phyloP scores from a whole-genome alignment of 2,113 vertebrate species.

The Malurus cyaneus region DNA sequence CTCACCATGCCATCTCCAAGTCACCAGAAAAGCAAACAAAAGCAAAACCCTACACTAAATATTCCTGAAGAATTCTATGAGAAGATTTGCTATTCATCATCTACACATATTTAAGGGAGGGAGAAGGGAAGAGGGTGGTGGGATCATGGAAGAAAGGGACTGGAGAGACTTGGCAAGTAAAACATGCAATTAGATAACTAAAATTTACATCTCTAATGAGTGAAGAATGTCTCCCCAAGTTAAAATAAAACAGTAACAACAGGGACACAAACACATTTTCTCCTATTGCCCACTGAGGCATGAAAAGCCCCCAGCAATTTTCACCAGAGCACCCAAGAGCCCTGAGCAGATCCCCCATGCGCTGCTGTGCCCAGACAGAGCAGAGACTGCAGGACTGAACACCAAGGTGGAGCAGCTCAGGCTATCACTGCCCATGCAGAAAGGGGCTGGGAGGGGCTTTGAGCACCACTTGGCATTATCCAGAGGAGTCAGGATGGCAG shows the following conservation, averaged over 20 bases:
- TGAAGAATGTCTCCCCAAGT: not conserved
- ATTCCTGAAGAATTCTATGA: conserved; percentile 49
- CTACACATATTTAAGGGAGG: not conserved
- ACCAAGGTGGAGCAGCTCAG: not conserved
- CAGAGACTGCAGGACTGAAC: not conserved
- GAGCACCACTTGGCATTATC: not conserved
- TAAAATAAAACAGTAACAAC: not conserved
- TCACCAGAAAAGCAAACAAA: conserved; percentile 72
- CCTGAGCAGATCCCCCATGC: not conserved
- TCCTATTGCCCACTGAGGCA: not conserved
- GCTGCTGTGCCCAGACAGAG: not conserved
- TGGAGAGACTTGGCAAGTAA: not conserved
- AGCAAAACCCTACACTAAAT: conserved; percentile 62
- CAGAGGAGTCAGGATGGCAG: not conserved
- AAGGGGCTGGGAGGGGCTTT: not conserved
- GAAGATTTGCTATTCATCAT: conserved; percentile 58
- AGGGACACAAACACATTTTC: not conserved
- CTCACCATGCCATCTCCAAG: conserved; percentile 68
- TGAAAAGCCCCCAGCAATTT: not conserved
- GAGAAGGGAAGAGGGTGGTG: not conserved
- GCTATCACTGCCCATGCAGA: fast-evolving
- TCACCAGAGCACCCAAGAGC: not conserved
- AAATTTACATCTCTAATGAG: not conserved
- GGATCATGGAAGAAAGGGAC: conserved; percentile 1
- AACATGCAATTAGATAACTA: not conserved